Percentiles rank a stretch among this genome's conserved stretches.
These are phyloP conservation scores for Tympanuchus pallidicinctus DNA, from an alignment of 2,113 vertebrate genomes.

Conservation along the genomic window DNA sequence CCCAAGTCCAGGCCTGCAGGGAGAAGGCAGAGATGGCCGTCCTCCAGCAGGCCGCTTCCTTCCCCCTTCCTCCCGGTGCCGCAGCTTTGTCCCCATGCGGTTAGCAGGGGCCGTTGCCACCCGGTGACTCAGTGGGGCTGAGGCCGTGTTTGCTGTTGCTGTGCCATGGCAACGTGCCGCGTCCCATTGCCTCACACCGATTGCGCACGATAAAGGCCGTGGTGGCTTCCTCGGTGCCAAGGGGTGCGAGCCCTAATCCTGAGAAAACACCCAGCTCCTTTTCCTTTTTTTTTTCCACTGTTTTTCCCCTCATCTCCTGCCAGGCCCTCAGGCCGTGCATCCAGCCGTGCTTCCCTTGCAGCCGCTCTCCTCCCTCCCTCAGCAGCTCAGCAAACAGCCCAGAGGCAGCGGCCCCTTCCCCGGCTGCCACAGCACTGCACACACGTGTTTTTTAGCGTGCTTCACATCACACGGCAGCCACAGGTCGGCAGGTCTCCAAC, in stretches of 20 bases:
- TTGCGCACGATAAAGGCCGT: not conserved
- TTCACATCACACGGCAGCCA: no score
- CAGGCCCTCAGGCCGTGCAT: not conserved
- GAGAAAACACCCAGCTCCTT: not conserved
- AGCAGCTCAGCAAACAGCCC: not conserved
- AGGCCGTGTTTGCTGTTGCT: not conserved
- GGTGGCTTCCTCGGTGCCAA: no score
- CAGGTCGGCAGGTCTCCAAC: no score
- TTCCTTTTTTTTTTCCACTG: not conserved
- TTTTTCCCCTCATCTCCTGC: not conserved
- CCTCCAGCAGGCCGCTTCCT: not conserved
- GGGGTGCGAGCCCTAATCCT: not conserved
- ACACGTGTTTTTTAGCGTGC: no score
- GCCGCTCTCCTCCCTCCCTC: not conserved
- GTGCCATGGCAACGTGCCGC: not conserved
- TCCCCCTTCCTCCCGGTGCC: not conserved
- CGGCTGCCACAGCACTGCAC: fast-evolving
- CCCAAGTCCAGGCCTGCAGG: no score
- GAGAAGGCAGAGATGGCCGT: no score
- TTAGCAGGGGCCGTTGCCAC: not conserved
- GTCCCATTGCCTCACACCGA: not conserved
- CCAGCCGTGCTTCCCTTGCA: not conserved
- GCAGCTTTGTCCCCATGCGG: not conserved
- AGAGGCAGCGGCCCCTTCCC: not conserved
- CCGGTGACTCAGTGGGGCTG: not conserved